Evolutionary conservation across 2,797 vertebrate genomes (phyloP), one percentile per base, ranked within the genome.

Genomic region (Notamacropus eugenii): DNA sequence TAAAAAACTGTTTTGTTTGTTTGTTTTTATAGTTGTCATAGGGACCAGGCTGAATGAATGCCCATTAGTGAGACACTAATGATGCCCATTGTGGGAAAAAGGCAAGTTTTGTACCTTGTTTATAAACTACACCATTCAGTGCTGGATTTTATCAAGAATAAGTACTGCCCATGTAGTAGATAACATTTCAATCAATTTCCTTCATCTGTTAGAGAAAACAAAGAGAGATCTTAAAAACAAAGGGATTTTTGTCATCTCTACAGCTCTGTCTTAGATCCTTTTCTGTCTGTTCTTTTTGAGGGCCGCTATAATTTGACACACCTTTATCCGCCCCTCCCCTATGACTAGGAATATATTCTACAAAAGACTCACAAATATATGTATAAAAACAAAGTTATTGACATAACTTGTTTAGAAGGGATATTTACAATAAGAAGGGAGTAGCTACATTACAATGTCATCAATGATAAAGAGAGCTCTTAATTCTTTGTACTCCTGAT

Each of bases 381-480:
- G 90, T 82, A 74, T 93, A 67, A 90, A 59, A 93, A 97, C 95
- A 95, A 90, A 90, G 91, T 94, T 90, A 91, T 22, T 52, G 22
- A 59, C 92, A 13, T 93, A 95, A 94, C 97, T 40, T 82, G 92
- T 97, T 92, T 87, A 91, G 58, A 97, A 95, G 22, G 95, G 8
- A 87, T 24, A 50, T 91, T 95, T 97, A 52, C 62, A 96, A 31
- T 87, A 67, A 93, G 97, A 19, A 90, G 54, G n/a, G 54, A 9
- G 13, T 91, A 92, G 46, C n/a, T 58, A 96, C 55, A 55, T 1
- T 0, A 24, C 55, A 93, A 1, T 56, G 24, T 92, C 54, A 94
- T 62, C 55, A 96, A 96, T 57, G 94, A 93, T 95, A 97, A 96
- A 92, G 29, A 96, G 31, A 95, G 96, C 55, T 94, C 50, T 95